Evolutionary conservation across 92 coral and sea anemone genomes (phyloP), one percentile per base, ranked within the genome.

Genomic region (Siderastrea radians): DNA sequence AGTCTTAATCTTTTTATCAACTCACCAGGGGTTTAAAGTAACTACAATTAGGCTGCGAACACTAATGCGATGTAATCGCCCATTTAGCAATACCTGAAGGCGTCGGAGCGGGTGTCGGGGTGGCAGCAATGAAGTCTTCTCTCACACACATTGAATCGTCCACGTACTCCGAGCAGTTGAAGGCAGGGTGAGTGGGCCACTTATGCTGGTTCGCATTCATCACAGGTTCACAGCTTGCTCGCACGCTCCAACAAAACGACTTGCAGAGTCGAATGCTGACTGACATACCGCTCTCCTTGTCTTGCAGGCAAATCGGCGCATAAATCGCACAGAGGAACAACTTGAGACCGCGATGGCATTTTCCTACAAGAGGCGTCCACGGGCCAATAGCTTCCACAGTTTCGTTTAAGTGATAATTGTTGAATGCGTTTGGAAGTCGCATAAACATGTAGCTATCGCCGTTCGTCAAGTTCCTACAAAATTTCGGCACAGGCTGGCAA

Each of bases 271-370:
- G 63, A 14, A 95, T 90, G 52, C 47, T 64, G 10, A 67, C 72
- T 45, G 84, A 17, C 1, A 7, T 49, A 1, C 55, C 80, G 3
- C 26, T 43, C 9, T 80, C 76, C 4, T 46, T 53, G 2, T 88
- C 83, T 1, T 52, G 38, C 69, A 96, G 76, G 80, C 99, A 96
- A 59, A 96, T 87, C 44, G 99, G 99, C 3, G 99, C 97, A 82
- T 90, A 94, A 44, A 94, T 87, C 10, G 96, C 86, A 62, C 99
- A 96, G 74, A 96, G 93, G 64, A 96, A 96, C 19, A 74, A 77
- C 69, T 79, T 84, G 16, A 96, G 79, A 3, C 83, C 68, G 0
- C 49, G 54, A 63, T 92, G 95, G 3, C 89, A 82, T 3, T 63
- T 71, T 8, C 76, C 86, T 1, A 92, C 88, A 1, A 94, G 93